Base-by-base conservation (phyloP, 1,140 invertebrate genomes). In the Sycophaga agraensis region DNA sequence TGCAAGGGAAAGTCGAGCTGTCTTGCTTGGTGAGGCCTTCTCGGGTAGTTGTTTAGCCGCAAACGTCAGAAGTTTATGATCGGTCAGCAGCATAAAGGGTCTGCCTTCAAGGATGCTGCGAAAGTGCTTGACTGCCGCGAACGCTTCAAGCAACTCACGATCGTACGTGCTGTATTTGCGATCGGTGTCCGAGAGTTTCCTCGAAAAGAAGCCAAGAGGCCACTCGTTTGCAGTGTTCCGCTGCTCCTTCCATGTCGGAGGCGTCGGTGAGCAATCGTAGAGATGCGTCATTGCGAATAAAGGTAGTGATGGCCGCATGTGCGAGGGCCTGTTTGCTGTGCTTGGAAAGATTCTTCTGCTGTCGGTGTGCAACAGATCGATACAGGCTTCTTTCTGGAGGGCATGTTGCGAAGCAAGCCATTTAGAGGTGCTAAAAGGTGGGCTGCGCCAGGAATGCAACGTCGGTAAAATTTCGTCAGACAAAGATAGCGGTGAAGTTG, bases 31-130 rank as follows among this genome's bases (percentile, higher is more conserved):
- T 3, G 70, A 68, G 54, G 56, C 58, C 59, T 75, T 74, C 2
- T 78, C 75, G 8, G 60, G 35, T 8, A 66, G 66, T 57, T 72
- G 63, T 17, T 54, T n/a, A 55, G 73, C 74, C 7, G 70, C 71
- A 48, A 67, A 76, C 8, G 58, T 71, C 0, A 83, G 57, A 0
- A 79, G 79, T 55, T 76, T 76, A 50, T 82, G 81, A 42, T 83
- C 80, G 0, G 77, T 82, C 26, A 46, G 74, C 4, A 79, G 68
- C 0, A 39, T 67, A 37, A 78, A 66, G n/a, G 59, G 2, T 22
- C 66, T 42, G 5, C 66, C 71, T 63, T 78, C 73, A 3, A 80
- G n/a, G 31, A 74, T 64, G 28, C 72, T 63, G 31, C 57, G 37
- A 57, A 81, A 79, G 57, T 65, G 64, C 57, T 70, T 67, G 1